Base-by-base conservation (phyloP, 2,888 invertebrate genomes). In the Lasioglossum figueresi region DNA sequence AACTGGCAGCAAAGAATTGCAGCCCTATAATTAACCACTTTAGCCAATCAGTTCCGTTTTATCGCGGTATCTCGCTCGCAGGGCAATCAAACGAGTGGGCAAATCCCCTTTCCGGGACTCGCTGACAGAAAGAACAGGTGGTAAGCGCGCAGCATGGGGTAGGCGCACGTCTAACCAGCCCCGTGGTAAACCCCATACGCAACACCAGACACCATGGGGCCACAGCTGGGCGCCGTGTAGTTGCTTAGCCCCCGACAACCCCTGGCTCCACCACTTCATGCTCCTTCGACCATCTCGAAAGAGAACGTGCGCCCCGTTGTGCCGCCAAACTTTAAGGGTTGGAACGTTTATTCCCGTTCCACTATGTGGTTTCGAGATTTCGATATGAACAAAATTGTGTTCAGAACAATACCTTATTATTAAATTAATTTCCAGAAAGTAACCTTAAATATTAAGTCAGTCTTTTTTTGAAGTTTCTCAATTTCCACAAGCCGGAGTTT, bases 151-250 rank as follows among this genome's bases (percentile, higher is more conserved):
- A 90, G 90, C 91, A 87, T 91, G 93, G 92, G 93, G 91, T 90
- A 90, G 88, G 92, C 92, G 92, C 93, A 92, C 92, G 93, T 92
- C 92, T 89, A 92, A 89, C 93, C 93, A 91, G 92, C 92, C 93
- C 93, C 93, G 92, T 93, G 89, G 89, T 88, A 89, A 90, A 85
- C 88, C 84, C 80, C 68, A 80, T 78, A 70, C 82, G 84, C 91
- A 80, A 86, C 84, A 85, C 84, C 87, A 87, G 86, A 86, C 89
- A 86, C 88, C 80, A 87, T 83, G 86, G 85, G 91, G 92, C 81
- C 94, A 92, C 94, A 94, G 94, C 94, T 94, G 94, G 94, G 84
- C 81, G 92, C 93, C 94, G 93, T 92, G 92, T 91, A 91, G 90
- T 82, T 84, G 89, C 85, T 86, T 83, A 85, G 87, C 87, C 81